Evolutionary conservation across 2,888 invertebrate genomes (phyloP).

Genomic region (Laothoe populi): DNA sequence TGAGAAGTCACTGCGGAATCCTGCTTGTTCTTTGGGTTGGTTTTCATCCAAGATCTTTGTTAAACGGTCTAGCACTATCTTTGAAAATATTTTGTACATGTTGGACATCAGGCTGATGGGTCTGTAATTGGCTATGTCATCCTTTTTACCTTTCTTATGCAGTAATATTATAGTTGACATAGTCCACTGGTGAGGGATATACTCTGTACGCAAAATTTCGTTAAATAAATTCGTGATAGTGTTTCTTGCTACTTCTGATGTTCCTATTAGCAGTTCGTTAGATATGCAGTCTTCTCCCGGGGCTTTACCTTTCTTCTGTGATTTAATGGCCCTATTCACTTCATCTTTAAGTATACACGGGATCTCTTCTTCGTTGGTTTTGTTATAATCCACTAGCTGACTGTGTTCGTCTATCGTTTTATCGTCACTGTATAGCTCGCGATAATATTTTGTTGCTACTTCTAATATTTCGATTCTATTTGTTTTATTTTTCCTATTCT

Average conservation of each 20-base stretch:
- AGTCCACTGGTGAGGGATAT: conserved; percentile 39
- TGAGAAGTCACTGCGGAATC: conserved; percentile 35
- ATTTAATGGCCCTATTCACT: conserved; percentile 28
- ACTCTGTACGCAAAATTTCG: conserved; percentile 34
- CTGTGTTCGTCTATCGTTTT: background rate
- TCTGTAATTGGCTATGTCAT: conserved; percentile 38
- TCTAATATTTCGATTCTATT: too few species aligned
- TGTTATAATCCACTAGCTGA: too few species aligned
- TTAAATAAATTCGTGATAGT: conserved; percentile 32
- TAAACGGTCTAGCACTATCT: conserved; percentile 33
- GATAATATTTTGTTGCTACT: too few species aligned
- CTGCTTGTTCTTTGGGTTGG: conserved; percentile 40
- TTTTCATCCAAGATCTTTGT: conserved; percentile 35
- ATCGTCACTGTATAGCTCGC: conserved; percentile 21
- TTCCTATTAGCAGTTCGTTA: conserved; percentile 5
- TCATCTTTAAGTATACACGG: too few species aligned
- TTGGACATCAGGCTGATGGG: conserved; percentile 39
- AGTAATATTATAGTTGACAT: conserved; percentile 35
- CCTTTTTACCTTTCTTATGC: conserved; percentile 39
- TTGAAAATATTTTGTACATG: conserved; percentile 38
- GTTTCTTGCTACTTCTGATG: background rate
- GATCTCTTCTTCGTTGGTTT: too few species aligned
- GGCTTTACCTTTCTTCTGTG: conserved; percentile 31
- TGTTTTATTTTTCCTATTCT: too few species aligned
- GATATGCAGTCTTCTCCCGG: conserved; percentile 29